Evolutionary conservation across 2,113 vertebrate genomes (phyloP).

Genomic region (Pygathrix nemaeus): DNA sequence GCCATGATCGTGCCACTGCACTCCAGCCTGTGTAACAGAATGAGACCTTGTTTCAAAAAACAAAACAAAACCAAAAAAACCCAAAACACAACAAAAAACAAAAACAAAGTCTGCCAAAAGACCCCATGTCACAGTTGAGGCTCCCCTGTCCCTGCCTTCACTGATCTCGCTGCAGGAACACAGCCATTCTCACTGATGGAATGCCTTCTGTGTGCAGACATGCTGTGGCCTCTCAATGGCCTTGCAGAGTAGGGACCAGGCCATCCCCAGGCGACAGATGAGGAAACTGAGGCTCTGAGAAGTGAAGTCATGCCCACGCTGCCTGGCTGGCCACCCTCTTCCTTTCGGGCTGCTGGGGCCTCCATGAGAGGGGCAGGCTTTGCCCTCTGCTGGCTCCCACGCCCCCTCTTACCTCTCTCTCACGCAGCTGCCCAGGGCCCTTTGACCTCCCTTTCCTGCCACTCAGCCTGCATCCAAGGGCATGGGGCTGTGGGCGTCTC

Average conservation of each 20-base stretch:
- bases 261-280: neutral
- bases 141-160: no score
- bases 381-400: accelerated
- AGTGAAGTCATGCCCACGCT: neutral
- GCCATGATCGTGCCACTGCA: no score
- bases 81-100: no score
- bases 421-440: neutral
- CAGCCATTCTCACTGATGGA: neutral
- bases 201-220: neutral
- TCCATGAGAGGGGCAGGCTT: neutral
- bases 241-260: neutral
- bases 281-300: neutral
- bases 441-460: accelerated
- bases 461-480: neutral
- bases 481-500: neutral
- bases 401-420: neutral
- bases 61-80: no score
- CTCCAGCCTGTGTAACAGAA: no score
- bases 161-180: neutral
- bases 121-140: neutral
- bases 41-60: no score
- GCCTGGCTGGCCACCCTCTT: neutral
- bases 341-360: neutral
- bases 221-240: neutral
- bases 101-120: neutral